Evolutionary conservation across 2,797 vertebrate species (phyloP).

Genomic region (Leptatherina wallacei): DNA sequence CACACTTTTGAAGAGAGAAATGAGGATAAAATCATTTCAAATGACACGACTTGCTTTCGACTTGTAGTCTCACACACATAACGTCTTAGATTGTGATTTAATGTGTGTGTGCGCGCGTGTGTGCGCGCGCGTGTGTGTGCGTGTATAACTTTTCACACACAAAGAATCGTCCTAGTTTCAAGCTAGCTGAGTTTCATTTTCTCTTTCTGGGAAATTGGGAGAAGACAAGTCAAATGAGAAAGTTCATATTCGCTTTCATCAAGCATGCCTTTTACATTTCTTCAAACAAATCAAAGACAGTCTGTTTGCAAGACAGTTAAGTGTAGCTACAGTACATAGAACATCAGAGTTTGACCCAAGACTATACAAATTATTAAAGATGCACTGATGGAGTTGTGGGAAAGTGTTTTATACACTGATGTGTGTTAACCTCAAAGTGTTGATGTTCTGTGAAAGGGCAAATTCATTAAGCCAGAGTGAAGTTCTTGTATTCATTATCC

Average conservation of each 20-base stretch:
- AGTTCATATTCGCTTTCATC: slow-evolving; percentile 30
- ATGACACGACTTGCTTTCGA: too few relatives aligned
- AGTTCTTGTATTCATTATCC: too few relatives aligned
- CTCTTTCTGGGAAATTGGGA: slow-evolving; percentile 54
- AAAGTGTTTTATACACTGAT: too few relatives aligned
- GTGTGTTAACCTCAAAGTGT: too few relatives aligned
- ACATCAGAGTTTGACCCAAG: not conserved
- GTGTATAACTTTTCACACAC: not conserved
- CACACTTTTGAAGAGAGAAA: too few relatives aligned
- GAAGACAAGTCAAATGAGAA: slow-evolving; percentile 48
- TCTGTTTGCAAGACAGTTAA: not conserved
- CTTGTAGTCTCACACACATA: not conserved
- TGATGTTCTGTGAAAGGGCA: too few relatives aligned
- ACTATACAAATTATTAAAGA: not conserved
- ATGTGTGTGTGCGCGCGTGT: too few relatives aligned
- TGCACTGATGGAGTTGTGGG: too few relatives aligned
- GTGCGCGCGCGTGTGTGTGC: not conserved
- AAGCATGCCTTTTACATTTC: too few relatives aligned
- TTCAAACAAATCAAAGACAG: not conserved
- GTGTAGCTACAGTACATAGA: not conserved
- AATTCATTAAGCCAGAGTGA: too few relatives aligned
- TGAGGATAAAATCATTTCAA: too few relatives aligned
- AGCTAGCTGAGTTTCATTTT: slow-evolving; percentile 37
- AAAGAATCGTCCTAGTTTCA: slow-evolving; percentile 29
- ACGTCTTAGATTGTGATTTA: not conserved